Evolutionary conservation across 2,113 vertebrate genomes (phyloP).

Genomic region (Odontophorus gujanensis): DNA sequence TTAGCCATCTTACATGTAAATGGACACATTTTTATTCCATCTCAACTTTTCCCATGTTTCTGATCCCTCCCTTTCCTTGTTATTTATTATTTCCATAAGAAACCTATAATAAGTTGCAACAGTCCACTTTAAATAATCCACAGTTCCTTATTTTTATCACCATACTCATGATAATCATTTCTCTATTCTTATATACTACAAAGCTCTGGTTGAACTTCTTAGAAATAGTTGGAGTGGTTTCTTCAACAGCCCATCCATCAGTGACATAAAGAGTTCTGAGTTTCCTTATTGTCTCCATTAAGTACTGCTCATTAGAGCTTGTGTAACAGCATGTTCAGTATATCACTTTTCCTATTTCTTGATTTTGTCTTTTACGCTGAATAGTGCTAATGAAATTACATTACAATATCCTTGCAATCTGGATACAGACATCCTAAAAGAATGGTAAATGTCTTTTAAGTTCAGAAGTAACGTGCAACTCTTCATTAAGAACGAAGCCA

Average conservation of each 20-base stretch:
- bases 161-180: not conserved
- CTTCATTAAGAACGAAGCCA: not conserved
- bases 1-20: not conserved
- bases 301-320: not conserved
- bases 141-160: not conserved
- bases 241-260: not conserved
- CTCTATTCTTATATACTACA: not conserved
- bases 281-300: not conserved
- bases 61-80: not conserved
- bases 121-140: not conserved
- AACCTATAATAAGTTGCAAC: not conserved
- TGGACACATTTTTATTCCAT: not conserved
- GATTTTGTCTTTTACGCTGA: not conserved
- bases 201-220: not conserved
- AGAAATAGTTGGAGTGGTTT: not conserved
- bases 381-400: not conserved
- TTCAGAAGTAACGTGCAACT: not conserved
- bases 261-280: not conserved
- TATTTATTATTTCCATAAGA: not conserved
- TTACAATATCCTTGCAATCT: not conserved
- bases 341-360: not conserved
- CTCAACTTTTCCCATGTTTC: not conserved
- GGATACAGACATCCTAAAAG: not conserved
- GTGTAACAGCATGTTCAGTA: not conserved
- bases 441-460: not conserved